These are phyloP conservation scores for Mesorhabditis sp. DNA, from an alignment of 2,888 invertebrate genomes.

Conservation along the genomic window DNA sequence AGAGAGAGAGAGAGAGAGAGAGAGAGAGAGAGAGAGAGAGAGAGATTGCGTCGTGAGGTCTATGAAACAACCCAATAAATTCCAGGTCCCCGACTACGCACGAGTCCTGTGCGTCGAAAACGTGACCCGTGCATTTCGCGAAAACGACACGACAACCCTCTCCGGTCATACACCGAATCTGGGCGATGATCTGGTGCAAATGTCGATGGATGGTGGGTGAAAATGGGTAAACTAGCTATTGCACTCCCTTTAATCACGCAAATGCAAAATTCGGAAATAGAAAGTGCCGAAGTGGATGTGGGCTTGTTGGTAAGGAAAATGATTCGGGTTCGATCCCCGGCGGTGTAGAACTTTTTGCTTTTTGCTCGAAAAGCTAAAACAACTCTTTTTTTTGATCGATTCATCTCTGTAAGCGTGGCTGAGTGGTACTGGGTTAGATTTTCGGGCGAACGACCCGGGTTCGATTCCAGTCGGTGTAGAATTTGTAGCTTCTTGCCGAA, in stretches of 20 bases:
- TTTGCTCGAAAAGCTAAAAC: too few species aligned
- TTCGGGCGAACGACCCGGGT: too few species aligned
- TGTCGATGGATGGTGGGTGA: conserved; percentile 44
- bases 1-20: not conserved
- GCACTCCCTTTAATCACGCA: not conserved
- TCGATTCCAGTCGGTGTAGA: too few species aligned
- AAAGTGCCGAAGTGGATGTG: too few species aligned
- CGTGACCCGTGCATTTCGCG: conserved; percentile 46
- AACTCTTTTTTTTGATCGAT: too few species aligned
- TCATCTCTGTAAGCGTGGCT: too few species aligned
- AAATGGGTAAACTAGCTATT: conserved; percentile 9
- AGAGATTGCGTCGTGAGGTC: not conserved
- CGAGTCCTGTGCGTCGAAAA: conserved; percentile 52
- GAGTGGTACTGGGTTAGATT: too few species aligned
- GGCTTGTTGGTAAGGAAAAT: too few species aligned
- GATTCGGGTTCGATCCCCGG: too few species aligned
- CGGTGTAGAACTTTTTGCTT: too few species aligned
- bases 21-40: not conserved
- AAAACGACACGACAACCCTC: conserved; percentile 53
- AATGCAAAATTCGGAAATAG: not conserved
- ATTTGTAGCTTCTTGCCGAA: too few species aligned
- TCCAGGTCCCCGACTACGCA: conserved; percentile 36
- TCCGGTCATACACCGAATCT: conserved; percentile 47
- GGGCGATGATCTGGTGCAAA: conserved; percentile 44
- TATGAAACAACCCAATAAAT: not conserved